Conservation (phyloP, 2,888 invertebrate genomes). For the Druceiella hillmani region DNA sequence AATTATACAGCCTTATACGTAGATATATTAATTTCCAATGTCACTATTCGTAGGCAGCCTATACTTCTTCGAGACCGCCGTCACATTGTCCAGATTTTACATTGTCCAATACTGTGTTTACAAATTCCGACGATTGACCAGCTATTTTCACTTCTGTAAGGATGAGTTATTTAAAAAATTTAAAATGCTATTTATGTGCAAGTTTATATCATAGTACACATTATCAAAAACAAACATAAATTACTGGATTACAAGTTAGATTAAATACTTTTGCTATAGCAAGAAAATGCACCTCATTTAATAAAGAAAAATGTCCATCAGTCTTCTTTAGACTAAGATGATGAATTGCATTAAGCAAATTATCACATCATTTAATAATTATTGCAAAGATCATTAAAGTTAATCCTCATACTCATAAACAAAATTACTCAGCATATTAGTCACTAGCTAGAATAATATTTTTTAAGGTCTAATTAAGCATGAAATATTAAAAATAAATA, state of each 20-base stretch:
- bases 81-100: slow-evolving; percentile 73
- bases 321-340: too few relatives aligned
- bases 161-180: slow-evolving; percentile 13
- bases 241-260: neutral
- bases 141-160: slow-evolving; percentile 80
- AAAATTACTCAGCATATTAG: too few relatives aligned
- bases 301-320: too few relatives aligned
- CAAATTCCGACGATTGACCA: slow-evolving; percentile 88
- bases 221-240: slow-evolving; percentile 5
- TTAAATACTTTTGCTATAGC: neutral
- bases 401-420: too few relatives aligned
- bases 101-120: slow-evolving; percentile 86
- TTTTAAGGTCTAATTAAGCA: slow-evolving; percentile 8
- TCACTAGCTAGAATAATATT: too few relatives aligned
- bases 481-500: slow-evolving; percentile 4
- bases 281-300: too few relatives aligned
- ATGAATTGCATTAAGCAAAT: too few relatives aligned
- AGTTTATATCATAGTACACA: too few relatives aligned
- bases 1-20: too few relatives aligned
- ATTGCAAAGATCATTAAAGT: too few relatives aligned
- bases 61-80: slow-evolving; percentile 72
- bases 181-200: neutral
- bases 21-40: slow-evolving; percentile 19
- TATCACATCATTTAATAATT: too few relatives aligned
- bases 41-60: slow-evolving; percentile 27